Evolutionary conservation across 2,797 vertebrate genomes (phyloP).

Genomic region (Pseudochromis fuscus): DNA sequence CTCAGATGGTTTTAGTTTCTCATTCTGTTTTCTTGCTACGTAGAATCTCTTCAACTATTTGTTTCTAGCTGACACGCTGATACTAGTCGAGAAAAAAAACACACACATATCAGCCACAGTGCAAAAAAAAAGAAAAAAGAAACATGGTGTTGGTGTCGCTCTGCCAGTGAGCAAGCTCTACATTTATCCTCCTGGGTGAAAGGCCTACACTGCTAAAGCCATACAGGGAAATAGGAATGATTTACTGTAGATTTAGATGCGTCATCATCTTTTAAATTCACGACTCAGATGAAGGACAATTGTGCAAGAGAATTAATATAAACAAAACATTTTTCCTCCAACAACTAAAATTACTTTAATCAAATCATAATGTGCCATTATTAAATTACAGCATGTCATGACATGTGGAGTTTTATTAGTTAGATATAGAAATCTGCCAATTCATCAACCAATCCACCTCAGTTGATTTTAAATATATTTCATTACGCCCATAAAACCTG

Average conservation of each 20-base stretch:
- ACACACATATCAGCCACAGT: constrained; percentile 45
- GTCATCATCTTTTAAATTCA: constrained; percentile 25
- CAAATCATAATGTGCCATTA: constrained; percentile 13
- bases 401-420: constrained; percentile 27
- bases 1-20: constrained; percentile 11
- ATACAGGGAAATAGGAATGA: constrained; percentile 46
- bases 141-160: constrained; percentile 15
- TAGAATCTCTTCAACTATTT: constrained; percentile 29
- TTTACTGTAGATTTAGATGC: constrained; percentile 41
- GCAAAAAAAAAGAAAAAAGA: constrained; percentile 6
- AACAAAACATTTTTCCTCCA: background rate
- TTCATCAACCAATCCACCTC: constrained; percentile 13
- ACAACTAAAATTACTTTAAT: constrained; percentile 29
- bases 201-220: constrained; percentile 65
- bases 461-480: constrained; percentile 21
- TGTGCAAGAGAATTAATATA: constrained; percentile 8
- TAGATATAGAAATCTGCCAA: constrained; percentile 16
- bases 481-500: constrained; percentile 30
- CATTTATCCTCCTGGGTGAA: constrained; percentile 37
- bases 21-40: constrained; percentile 34
- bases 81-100: constrained; percentile 22
- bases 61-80: constrained; percentile 23
- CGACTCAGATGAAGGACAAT: constrained; percentile 30
- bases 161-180: constrained; percentile 18
- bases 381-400: constrained; percentile 16